Conservation (phyloP, 2,797 vertebrate genomes). For the Poecilia gillii region DNA sequence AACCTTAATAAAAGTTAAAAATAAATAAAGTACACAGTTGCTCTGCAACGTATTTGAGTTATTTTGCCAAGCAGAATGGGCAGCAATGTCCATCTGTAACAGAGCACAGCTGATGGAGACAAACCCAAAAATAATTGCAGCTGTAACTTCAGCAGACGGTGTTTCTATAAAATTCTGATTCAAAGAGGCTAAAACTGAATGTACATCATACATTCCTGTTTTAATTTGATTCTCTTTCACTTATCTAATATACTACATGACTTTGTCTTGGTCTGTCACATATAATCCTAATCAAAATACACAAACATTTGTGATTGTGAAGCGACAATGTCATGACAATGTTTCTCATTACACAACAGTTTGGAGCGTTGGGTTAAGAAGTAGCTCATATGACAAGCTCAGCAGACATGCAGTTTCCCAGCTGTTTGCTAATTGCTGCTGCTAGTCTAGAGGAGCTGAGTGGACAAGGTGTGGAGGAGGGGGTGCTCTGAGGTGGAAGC, state of each 20-base stretch:
- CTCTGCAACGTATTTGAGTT: background rate
- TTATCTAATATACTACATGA: background rate
- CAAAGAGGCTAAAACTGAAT: background rate
- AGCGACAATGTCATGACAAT: too few species aligned
- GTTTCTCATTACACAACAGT: too few species aligned
- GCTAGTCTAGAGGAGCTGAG: too few species aligned
- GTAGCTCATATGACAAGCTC: too few species aligned
- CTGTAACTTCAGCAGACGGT: background rate
- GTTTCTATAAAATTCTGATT: too few species aligned
- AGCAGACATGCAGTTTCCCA: too few species aligned
- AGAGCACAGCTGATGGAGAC: too few species aligned
- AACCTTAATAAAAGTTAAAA: background rate
- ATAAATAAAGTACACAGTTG: background rate
- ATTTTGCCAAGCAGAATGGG: background rate
- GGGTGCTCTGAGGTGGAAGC: too few species aligned
- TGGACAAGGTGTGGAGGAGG: too few species aligned
- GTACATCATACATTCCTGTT: background rate
- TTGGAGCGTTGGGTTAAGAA: too few species aligned
- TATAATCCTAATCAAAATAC: background rate
- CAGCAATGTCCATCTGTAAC: background rate
- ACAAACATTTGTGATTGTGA: background rate
- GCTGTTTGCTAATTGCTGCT: too few species aligned
- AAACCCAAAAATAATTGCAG: background rate
- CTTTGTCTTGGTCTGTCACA: background rate
- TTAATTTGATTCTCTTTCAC: background rate